A percentile compares a stretch with the other conserved stretches of the same genome.
Conservation (phyloP, 1,140 invertebrate genomes). For the Nasonia giraulti region DNA sequence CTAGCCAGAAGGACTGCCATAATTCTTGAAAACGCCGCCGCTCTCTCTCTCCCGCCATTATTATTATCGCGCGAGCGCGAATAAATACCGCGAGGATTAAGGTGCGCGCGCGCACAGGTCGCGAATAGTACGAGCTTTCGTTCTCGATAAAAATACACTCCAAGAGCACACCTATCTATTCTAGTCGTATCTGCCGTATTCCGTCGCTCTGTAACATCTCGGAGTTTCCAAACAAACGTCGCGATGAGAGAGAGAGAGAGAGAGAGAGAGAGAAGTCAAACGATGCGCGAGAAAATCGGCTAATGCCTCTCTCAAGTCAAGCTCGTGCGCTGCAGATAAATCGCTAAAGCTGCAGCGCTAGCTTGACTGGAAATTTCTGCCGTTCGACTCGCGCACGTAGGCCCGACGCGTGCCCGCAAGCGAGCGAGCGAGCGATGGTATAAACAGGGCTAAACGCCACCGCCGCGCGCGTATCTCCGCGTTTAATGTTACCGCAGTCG, state of each 20-base stretch:
- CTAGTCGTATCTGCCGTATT: neutral
- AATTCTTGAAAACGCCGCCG: constrained; percentile 71
- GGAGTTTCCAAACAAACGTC: neutral
- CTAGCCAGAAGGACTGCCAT: constrained; percentile 70
- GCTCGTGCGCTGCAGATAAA: constrained; percentile 9
- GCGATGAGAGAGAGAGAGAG: neutral
- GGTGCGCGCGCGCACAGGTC: constrained; percentile 51
- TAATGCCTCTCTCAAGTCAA: constrained; percentile 15
- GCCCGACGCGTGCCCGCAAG: neutral
- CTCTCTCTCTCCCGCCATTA: constrained; percentile 60
- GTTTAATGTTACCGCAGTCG: constrained; percentile 73
- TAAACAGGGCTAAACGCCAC: constrained; percentile 8
- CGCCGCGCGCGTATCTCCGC: constrained; percentile 64
- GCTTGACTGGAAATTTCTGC: constrained; percentile 20
- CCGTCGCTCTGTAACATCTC: neutral
- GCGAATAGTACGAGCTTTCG: neutral
- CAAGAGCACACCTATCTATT: neutral
- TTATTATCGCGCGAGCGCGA: constrained; percentile 68
- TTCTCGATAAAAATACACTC: constrained; percentile 34
- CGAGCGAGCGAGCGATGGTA: neutral
- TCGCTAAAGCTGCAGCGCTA: neutral
- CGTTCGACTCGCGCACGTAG: neutral
- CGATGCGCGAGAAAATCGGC: neutral
- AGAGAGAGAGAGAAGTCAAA: neutral
- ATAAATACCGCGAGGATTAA: constrained; percentile 71